Conservation (phyloP, 2,797 vertebrate genomes). For the Paramormyrops hopkinsi region DNA sequence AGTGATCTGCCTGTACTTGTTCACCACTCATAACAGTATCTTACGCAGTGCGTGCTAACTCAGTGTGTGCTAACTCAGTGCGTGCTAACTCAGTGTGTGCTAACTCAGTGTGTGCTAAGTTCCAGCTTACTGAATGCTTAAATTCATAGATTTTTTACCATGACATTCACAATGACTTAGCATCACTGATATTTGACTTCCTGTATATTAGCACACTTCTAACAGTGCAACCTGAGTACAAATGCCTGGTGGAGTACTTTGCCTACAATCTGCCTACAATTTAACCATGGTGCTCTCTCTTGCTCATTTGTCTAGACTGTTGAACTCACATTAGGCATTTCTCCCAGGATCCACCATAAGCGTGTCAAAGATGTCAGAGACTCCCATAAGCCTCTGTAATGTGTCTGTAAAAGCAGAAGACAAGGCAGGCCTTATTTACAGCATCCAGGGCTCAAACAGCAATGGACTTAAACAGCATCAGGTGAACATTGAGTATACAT, state of each 20-base stretch:
- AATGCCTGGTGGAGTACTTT: background rate
- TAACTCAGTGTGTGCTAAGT: background rate
- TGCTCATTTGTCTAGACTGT: background rate
- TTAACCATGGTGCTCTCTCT: background rate
- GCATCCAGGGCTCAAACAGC: slow-evolving; percentile 60
- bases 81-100: too few relatives aligned
- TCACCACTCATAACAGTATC: background rate
- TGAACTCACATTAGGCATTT: background rate
- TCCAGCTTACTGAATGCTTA: background rate
- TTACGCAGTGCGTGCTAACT: too few relatives aligned
- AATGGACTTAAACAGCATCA: slow-evolving; percentile 64
- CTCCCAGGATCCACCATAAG: background rate
- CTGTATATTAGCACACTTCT: background rate
- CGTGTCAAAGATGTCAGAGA: slow-evolving; percentile 53
- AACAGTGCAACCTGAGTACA: background rate
- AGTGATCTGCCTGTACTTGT: background rate
- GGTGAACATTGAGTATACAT: slow-evolving; percentile 35
- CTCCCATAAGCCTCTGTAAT: slow-evolving; percentile 69
- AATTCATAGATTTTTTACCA: background rate
- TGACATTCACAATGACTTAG: background rate
- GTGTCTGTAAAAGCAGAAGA: slow-evolving; percentile 66
- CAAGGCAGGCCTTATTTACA: slow-evolving; percentile 70
- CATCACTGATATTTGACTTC: background rate
- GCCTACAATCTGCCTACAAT: background rate
- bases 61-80: too few relatives aligned